Percentiles rank a stretch among this genome's conserved stretches.
Conservation (phyloP, 1,140 invertebrate genomes). For the Drosophila punjabiensis region DNA sequence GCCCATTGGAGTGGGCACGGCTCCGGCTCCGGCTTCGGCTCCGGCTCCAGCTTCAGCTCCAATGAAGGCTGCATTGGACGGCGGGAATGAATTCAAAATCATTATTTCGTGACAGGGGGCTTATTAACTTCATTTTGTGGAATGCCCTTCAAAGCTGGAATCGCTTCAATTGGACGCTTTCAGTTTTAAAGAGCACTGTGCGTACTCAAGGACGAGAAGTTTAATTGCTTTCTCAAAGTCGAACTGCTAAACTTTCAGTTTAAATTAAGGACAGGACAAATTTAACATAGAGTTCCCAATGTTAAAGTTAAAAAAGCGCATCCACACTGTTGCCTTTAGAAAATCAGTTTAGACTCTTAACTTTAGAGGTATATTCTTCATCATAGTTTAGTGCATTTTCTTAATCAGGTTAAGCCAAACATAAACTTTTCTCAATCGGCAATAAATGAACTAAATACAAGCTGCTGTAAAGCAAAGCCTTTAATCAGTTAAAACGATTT, state of each 20-base stretch:
- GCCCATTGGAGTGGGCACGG: not conserved
- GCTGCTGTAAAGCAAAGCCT: no score
- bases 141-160: not conserved
- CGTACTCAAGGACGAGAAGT: not conserved
- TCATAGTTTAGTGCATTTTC: not conserved
- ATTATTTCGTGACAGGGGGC: conserved; percentile 42
- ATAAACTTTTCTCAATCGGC: not conserved
- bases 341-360: not conserved
- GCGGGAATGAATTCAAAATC: conserved; percentile 35
- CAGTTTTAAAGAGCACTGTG: conserved; percentile 4
- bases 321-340: no score
- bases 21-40: not conserved
- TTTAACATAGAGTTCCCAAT: not conserved
- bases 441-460: no score
- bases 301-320: not conserved
- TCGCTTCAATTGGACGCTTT: not conserved
- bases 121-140: conserved; percentile 21
- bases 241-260: not conserved
- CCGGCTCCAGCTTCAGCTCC: not conserved
- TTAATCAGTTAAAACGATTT: no score
- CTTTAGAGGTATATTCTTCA: not conserved
- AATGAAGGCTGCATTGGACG: not conserved
- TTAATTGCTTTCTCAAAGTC: not conserved
- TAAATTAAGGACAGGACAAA: not conserved
- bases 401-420: not conserved